These are phyloP conservation scores for Marmota flaviventris DNA, from an alignment of 2,113 vertebrate species.

Conservation along the genomic window DNA sequence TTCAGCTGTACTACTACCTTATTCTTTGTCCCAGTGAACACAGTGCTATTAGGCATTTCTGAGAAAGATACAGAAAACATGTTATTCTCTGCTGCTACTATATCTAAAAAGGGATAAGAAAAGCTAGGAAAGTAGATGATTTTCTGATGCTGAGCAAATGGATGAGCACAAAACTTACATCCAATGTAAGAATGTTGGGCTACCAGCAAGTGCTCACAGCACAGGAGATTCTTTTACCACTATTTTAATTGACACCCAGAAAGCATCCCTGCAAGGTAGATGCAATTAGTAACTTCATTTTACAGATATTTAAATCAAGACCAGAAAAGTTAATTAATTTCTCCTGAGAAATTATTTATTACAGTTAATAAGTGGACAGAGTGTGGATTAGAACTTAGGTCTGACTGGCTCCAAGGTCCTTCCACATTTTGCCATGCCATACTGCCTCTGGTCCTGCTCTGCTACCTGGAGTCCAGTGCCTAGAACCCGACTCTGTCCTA, in stretches of 20 bases:
- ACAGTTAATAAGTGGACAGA: neutral
- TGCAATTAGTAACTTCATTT: neutral
- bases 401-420: neutral
- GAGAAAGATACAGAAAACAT: neutral
- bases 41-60: conserved; percentile 18
- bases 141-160: neutral
- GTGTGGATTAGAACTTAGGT: neutral
- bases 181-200: neutral
- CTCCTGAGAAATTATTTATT: neutral
- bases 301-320: conserved; percentile 6
- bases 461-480: neutral
- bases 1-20: neutral
- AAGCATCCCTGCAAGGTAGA: neutral
- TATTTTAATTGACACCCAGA: neutral
- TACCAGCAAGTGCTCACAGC: neutral
- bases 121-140: neutral
- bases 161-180: neutral
- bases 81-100: neutral
- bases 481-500: neutral
- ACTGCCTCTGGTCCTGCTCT: neutral
- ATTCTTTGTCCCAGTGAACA: neutral
- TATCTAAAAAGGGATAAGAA: conserved; percentile 29
- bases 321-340: neutral
- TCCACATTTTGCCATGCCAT: neutral
- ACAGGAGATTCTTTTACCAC: neutral